Evolutionary conservation across 2,797 vertebrate species (phyloP).

Genomic region (Phylloscopus collybita): DNA sequence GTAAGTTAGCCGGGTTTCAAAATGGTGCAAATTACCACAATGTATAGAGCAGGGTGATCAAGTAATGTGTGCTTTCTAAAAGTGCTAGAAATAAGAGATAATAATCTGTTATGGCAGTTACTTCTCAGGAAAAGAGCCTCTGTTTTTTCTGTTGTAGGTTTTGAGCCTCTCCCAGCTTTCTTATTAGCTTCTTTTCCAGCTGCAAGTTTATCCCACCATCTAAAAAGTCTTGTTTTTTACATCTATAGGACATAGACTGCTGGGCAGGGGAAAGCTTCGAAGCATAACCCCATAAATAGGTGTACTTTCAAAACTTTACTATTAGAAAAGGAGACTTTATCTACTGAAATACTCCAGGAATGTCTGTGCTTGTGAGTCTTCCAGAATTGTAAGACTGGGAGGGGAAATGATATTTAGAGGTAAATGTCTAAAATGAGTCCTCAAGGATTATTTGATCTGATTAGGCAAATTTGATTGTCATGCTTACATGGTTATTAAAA

Average conservation of each 20-base stretch:
- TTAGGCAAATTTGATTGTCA: not conserved
- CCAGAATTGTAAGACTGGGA: not conserved
- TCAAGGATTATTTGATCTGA: not conserved
- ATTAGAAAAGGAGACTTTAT: not conserved
- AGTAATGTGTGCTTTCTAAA: not conserved
- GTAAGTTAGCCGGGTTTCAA: conserved; percentile 83
- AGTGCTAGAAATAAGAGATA: not conserved
- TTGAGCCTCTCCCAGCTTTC: not conserved
- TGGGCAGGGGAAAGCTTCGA: not conserved
- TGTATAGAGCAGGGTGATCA: not conserved
- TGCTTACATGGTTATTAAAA: not conserved
- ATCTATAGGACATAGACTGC: not conserved
- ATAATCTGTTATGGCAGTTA: not conserved
- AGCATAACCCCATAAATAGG: not conserved
- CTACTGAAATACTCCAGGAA: not conserved
- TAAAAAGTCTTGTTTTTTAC: not conserved
- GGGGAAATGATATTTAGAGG: not conserved
- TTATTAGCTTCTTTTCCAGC: not conserved
- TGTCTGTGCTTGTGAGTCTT: not conserved
- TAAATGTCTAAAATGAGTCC: not conserved
- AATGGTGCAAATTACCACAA: not conserved
- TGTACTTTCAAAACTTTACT: not conserved
- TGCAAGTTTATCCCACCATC: not conserved
- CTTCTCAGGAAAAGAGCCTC: not conserved
- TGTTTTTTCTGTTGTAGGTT: not conserved